phyloP scores from a whole-genome alignment of 2,113 vertebrate species.

The Sturnira hondurensis region DNA sequence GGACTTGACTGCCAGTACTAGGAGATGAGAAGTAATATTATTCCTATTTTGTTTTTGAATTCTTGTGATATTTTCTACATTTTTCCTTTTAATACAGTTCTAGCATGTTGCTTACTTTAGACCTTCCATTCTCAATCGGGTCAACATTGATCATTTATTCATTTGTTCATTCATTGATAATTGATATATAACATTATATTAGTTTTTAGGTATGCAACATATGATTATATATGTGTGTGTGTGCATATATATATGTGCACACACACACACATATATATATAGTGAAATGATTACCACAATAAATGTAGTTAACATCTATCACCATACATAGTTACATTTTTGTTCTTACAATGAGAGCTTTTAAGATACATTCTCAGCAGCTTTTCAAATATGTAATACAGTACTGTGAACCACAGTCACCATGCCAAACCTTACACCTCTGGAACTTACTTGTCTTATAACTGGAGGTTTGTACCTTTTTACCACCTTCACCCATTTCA shows the following conservation, averaged over 20 bases:
- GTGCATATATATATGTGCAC: too few species aligned
- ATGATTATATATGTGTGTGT: neutral
- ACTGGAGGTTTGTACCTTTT: neutral
- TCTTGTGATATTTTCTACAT: neutral
- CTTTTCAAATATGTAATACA: neutral
- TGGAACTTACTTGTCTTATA: neutral
- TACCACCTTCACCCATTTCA: neutral
- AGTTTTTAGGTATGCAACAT: neutral
- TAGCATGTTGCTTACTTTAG: neutral
- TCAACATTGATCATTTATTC: neutral
- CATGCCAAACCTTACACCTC: neutral
- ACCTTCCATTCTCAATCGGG: neutral
- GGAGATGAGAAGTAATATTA: neutral
- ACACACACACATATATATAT: neutral
- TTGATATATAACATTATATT: neutral
- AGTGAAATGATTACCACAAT: neutral
- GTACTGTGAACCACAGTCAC: neutral
- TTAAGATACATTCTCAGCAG: neutral
- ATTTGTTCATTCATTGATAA: neutral
- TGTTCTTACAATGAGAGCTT: neutral
- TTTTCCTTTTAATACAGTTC: neutral
- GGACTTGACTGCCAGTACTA: neutral
- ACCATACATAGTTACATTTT: neutral
- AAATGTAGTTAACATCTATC: neutral
- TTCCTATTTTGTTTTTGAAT: neutral